Evolutionary conservation across 1,140 invertebrate species (phyloP).

Genomic region (Argopecten irradians): DNA sequence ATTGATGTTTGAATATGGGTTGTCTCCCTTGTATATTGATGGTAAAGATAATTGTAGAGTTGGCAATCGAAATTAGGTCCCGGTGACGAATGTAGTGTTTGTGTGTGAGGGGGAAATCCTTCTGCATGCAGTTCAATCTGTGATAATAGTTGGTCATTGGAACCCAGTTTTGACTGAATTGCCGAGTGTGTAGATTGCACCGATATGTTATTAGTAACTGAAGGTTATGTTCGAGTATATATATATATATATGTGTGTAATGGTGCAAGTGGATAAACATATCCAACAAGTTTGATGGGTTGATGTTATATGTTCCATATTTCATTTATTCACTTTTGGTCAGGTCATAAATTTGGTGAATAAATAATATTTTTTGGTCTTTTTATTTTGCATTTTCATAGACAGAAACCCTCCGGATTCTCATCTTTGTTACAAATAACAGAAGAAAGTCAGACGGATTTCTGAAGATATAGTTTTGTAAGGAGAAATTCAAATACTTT

Average conservation of each 20-base stretch:
- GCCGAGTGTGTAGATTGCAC: neutral
- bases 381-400: neutral
- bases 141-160: slow-evolving; percentile 9
- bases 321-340: neutral
- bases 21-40: neutral
- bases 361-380: neutral
- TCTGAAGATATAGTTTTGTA: too few species aligned
- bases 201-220: neutral
- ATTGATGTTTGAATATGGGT: neutral
- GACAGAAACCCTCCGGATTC: too few species aligned
- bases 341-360: neutral
- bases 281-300: neutral
- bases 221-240: neutral
- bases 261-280: neutral
- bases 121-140: slow-evolving; percentile 10
- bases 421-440: too few species aligned
- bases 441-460: too few species aligned
- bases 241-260: neutral
- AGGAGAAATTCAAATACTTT: neutral
- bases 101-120: neutral
- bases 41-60: neutral
- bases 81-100: neutral
- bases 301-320: neutral
- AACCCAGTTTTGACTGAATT: neutral
- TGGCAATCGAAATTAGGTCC: neutral